Conservation (phyloP, 2,797 vertebrate genomes). For the Euthynnus affinis region DNA sequence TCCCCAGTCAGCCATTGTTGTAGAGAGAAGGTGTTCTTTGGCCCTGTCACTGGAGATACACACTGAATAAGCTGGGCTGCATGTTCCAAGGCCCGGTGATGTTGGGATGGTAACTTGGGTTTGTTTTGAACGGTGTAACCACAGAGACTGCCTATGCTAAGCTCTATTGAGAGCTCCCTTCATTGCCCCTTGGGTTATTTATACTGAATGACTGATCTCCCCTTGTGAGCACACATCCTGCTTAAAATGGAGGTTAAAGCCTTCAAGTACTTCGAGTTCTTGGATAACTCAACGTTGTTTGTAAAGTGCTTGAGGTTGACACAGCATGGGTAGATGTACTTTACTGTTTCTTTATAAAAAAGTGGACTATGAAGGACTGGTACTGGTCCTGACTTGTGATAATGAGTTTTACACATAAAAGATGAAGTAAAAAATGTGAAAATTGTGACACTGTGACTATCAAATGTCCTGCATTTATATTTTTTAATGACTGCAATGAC, state of each 20-base stretch:
- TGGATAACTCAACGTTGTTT: not conserved
- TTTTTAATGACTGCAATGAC: not conserved
- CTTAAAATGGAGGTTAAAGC: conserved; percentile 39
- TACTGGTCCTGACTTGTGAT: not conserved
- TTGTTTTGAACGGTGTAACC: conserved; percentile 75
- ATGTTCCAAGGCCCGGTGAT: conserved; percentile 59
- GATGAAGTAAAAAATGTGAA: no score
- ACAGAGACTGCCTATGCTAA: conserved; percentile 57
- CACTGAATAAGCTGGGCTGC: conserved; percentile 69
- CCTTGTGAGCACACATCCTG: conserved; percentile 24
- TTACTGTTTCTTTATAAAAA: no score
- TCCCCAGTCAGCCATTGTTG: conserved; percentile 54
- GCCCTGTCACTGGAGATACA: conserved; percentile 51
- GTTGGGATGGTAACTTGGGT: conserved; percentile 84
- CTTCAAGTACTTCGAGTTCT: not conserved
- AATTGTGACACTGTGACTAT: not conserved
- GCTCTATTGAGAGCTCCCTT: conserved; percentile 65
- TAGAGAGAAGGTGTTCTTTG: conserved; percentile 44
- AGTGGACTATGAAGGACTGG: not conserved
- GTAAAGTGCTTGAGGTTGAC: conserved; percentile 1
- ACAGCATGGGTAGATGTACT: no score
- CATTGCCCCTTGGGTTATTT: conserved; percentile 48
- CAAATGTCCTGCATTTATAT: not conserved
- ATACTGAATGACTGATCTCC: conserved; percentile 38
- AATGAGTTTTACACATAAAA: no score